Base-by-base conservation (phyloP, 1,140 invertebrate genomes). In the Philaenus spumarius region DNA sequence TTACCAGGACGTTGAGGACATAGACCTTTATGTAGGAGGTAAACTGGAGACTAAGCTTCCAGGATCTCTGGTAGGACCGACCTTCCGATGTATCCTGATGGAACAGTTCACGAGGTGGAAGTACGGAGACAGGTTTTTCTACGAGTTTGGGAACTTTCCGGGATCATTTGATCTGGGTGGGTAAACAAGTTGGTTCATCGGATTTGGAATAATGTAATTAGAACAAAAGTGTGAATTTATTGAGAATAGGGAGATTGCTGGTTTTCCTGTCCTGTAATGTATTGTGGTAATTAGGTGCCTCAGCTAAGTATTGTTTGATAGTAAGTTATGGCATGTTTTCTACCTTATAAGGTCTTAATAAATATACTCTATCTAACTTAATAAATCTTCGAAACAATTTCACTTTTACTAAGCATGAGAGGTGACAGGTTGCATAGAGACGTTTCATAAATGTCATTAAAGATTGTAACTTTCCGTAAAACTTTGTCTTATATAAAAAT, bases 11-110 rank as follows among this genome's bases (percentile, higher is more conserved):
- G 82, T 84, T 30, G 76, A 82, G 30, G 90, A 95, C 66, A 82
- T 95, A n/a, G 93, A 95, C 69, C 75, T 95, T 0, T 81, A 90
- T 55, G 79, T 92, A 17, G 90, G 88, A 17, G 83, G 86, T 34
- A 81, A 92, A 71, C 79, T 86, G 1, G 92, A 95, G 68, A 77
- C 84, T 35, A 70, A 69, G n/a, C 74, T 80, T 1, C 68, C 81
- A 1, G 84, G 81, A 3, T 84, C 83, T 2, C 66, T 90, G 15
- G 72, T 93, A 1, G 93, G 93, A 11, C 89, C 88, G 1, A 94
- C 90, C 1, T 91, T 93, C 67, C 81, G 80, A 11, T 95, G 89
- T 66, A 81, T 95, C 20, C 80, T 97, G 14, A 84, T 80, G 3
- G 87, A 90, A 65, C 93, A 96, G 72, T 92, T 96, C 68, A 74